Percentiles rank a stretch among this genome's conserved stretches.
Evolutionary conservation across 2,797 vertebrate genomes (phyloP).

Genomic region (Aldrovandia affinis): DNA sequence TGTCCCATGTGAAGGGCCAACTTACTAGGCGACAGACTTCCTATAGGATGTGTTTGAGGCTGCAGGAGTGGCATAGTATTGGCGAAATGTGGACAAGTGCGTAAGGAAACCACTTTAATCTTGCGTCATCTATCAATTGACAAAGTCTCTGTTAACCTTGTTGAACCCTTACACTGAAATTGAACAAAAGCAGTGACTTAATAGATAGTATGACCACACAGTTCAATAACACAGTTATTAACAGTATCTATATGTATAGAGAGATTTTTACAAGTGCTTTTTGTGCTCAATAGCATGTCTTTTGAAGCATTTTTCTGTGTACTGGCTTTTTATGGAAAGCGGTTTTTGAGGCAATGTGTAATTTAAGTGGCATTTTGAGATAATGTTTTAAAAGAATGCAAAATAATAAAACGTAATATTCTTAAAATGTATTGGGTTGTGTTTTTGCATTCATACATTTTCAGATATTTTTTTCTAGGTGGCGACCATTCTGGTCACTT

Average conservation of each 20-base stretch:
- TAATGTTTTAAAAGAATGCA: slow-evolving; percentile 54
- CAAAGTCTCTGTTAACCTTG: slow-evolving; percentile 39
- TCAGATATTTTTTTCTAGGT: not conserved
- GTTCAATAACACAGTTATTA: slow-evolving; percentile 41
- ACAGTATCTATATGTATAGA: slow-evolving; percentile 43
- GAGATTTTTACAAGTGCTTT: slow-evolving; percentile 45
- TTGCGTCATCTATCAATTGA: slow-evolving; percentile 28
- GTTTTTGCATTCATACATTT: not conserved
- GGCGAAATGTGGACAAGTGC: slow-evolving; percentile 43
- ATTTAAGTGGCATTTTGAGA: slow-evolving; percentile 54
- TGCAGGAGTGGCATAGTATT: slow-evolving; percentile 29
- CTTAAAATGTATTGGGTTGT: slow-evolving; percentile 29
- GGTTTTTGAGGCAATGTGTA: slow-evolving; percentile 49
- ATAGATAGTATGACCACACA: slow-evolving; percentile 28
- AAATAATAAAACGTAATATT: slow-evolving; percentile 58
- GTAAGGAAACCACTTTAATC: slow-evolving; percentile 29
- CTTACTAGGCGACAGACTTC: not conserved
- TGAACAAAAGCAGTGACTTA: not conserved
- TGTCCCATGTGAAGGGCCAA: not conserved
- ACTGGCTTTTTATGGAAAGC: slow-evolving; percentile 43
- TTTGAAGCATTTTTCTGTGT: slow-evolving; percentile 43
- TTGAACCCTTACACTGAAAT: slow-evolving; percentile 39
- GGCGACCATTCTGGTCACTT: not conserved
- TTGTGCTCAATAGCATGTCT: slow-evolving; percentile 51
- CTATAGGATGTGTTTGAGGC: not conserved